A percentile compares a stretch with the other conserved stretches of the same genome.
Evolutionary conservation across 1,140 invertebrate genomes (phyloP).

Genomic region (Teleogryllus occipitalis): DNA sequence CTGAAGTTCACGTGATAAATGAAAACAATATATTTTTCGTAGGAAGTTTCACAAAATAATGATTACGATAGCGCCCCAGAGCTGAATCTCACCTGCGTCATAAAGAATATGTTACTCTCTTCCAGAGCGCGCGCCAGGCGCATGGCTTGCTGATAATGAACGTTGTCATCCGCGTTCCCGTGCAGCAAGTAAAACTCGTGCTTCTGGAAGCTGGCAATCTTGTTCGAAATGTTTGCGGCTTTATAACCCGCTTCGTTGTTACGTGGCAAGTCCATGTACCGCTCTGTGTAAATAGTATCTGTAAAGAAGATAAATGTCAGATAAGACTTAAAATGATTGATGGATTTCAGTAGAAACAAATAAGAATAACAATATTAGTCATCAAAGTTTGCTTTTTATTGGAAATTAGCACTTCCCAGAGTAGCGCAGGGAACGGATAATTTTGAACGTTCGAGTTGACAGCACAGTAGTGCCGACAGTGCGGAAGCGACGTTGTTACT

Average conservation of each 20-base stretch:
- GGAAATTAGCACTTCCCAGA: too few relatives aligned
- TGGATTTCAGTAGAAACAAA: too few relatives aligned
- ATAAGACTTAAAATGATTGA: conserved; percentile 23
- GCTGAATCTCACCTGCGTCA: conserved; percentile 61
- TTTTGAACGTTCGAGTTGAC: too few relatives aligned
- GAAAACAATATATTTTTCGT: too few relatives aligned
- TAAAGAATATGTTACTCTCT: conserved; percentile 71
- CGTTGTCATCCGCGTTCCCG: conserved; percentile 86
- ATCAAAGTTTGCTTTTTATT: too few relatives aligned
- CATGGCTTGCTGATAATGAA: conserved; percentile 91
- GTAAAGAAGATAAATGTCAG: conserved; percentile 15
- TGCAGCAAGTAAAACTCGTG: conserved; percentile 82
- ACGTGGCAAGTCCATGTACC: conserved; percentile 78
- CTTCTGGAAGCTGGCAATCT: conserved; percentile 65
- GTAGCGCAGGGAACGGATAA: too few relatives aligned
- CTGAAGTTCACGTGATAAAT: too few relatives aligned
- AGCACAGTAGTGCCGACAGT: too few relatives aligned
- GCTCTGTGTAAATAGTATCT: conserved; percentile 95
- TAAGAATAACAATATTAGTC: too few relatives aligned
- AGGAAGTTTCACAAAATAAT: too few relatives aligned
- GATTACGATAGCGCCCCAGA: too few relatives aligned
- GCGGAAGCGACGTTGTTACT: too few relatives aligned
- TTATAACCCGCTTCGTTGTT: conserved; percentile 75
- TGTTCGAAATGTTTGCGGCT: conserved; percentile 54
- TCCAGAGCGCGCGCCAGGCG: conserved; percentile 74